phyloP scores from a whole-genome alignment of 1,140 invertebrate genomes.

The Drosophila bifasciata region DNA sequence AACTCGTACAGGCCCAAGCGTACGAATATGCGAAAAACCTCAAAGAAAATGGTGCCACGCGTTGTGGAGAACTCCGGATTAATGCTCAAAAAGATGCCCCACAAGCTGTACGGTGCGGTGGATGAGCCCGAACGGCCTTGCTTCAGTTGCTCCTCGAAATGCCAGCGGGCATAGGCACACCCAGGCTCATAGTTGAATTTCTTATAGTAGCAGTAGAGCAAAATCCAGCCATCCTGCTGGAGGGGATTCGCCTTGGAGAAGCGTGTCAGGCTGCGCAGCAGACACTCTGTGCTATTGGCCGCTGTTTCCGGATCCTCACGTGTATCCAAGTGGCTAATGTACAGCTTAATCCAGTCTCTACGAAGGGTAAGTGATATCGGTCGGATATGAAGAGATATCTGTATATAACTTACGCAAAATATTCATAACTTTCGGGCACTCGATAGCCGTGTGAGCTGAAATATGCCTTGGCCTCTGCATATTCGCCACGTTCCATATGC shows the following conservation, averaged over 20 bases:
- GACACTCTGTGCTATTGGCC: constrained; percentile 58
- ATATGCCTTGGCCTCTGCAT: constrained; percentile 26
- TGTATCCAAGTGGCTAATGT: constrained; percentile 46
- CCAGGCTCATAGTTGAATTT: constrained; percentile 57
- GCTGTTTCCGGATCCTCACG: constrained; percentile 41
- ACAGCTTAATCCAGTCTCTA: constrained; percentile 62
- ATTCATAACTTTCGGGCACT: constrained; percentile 23
- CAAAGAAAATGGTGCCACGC: constrained; percentile 23
- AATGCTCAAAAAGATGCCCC: constrained; percentile 30
- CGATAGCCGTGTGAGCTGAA: constrained; percentile 6
- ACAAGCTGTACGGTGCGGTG: constrained; percentile 29
- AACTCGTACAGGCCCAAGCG: constrained; percentile 68
- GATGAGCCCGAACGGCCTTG: background rate
- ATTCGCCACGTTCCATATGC: constrained; percentile 46
- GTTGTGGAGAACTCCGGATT: constrained; percentile 2
- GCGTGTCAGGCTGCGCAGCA: constrained; percentile 33
- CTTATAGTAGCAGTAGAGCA: constrained; percentile 64
- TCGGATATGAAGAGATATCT: background rate
- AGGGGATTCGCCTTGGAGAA: constrained; percentile 19
- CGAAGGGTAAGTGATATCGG: background rate
- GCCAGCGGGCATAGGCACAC: constrained; percentile 54
- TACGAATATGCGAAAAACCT: constrained; percentile 46
- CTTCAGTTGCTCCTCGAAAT: constrained; percentile 21
- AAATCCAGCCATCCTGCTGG: constrained; percentile 56
- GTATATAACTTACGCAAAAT: constrained; percentile 46